phyloP scores from a whole-genome alignment of 2,113 vertebrate genomes.

The Notiomystis cincta region DNA sequence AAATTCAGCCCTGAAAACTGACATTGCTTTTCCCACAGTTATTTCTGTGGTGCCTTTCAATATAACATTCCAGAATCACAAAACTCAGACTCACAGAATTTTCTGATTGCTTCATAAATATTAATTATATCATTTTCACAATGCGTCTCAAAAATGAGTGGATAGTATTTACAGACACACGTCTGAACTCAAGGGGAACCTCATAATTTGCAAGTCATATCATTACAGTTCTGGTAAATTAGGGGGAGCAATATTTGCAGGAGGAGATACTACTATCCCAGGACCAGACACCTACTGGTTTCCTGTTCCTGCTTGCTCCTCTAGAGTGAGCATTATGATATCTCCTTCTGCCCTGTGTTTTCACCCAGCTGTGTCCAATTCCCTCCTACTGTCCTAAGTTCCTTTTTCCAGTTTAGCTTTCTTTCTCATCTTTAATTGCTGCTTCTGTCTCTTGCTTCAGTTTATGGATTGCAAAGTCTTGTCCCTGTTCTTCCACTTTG shows the following conservation, averaged over 20 bases:
- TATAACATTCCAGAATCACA: neutral
- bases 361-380: neutral
- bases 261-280: neutral
- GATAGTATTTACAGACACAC: neutral
- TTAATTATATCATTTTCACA: neutral
- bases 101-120: neutral
- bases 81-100: neutral
- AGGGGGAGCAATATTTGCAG: neutral
- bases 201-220: neutral
- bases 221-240: neutral
- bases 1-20: neutral
- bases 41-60: neutral
- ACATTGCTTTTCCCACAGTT: neutral
- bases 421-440: neutral
- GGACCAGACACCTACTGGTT: neutral
- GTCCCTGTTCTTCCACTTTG: neutral
- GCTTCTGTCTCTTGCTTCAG: neutral
- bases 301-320: neutral
- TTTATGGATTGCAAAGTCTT: neutral
- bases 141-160: neutral
- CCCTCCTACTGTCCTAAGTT: neutral
- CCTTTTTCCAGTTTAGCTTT: neutral
- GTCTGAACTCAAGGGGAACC: neutral
- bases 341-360: neutral
- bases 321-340: neutral